These are phyloP conservation scores for Luidia sarsii DNA, from an alignment of 53 echinoderm and acorn worm species.

Conservation along the genomic window DNA sequence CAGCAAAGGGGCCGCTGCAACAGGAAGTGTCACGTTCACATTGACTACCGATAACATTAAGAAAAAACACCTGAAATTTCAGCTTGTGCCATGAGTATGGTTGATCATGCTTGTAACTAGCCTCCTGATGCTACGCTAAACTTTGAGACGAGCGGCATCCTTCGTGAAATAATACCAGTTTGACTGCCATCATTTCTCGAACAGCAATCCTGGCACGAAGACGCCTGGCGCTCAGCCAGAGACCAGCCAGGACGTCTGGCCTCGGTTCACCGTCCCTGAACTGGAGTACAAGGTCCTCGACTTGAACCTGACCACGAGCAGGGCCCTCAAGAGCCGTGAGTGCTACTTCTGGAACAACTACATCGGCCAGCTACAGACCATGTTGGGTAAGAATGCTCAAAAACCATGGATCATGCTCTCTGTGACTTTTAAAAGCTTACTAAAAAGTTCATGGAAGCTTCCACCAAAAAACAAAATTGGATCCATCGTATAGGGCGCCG, in stretches of 20 bases:
- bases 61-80: too few species aligned
- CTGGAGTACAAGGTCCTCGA: constrained; percentile 30
- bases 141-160: too few species aligned
- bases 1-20: too few species aligned
- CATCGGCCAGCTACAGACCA: constrained; percentile 26
- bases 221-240: constrained; percentile 4
- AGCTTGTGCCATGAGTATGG: too few species aligned
- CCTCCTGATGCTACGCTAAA: not conserved
- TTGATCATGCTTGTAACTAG: not conserved
- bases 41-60: too few species aligned
- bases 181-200: not conserved
- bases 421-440: too few species aligned
- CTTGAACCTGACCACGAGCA: not conserved
- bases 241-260: constrained; percentile 3
- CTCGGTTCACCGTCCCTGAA: constrained; percentile 41
- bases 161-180: not conserved
- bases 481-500: too few species aligned
- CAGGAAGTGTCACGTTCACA: too few species aligned
- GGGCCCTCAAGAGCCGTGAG: constrained; percentile 54
- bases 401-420: too few species aligned
- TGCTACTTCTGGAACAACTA: constrained; percentile 68
- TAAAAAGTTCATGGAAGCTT: too few species aligned
- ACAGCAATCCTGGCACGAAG: constrained; percentile 38
- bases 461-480: not conserved
- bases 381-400: constrained; percentile 19